Base-by-base conservation (phyloP, 1,140 invertebrate genomes). In the Cheumatopsyche charites region DNA sequence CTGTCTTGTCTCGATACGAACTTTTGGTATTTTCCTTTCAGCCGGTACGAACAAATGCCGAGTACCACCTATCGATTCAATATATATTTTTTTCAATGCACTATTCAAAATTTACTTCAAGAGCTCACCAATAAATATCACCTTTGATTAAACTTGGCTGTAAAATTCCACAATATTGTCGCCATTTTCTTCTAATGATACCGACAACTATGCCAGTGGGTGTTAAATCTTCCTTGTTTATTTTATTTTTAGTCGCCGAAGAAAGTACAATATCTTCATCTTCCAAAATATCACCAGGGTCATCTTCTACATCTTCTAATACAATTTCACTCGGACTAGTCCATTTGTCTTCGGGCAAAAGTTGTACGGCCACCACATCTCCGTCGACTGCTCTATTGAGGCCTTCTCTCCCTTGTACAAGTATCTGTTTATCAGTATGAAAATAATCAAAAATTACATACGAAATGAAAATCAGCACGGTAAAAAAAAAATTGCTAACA, bases 331-430 rank as follows among this genome's bases (percentile, higher is more conserved):
- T 92, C 17, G 96, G 91, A 29, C 89, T 84, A 62, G 90, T 90
- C 98, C 98, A 99, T 78, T 98, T 84, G 52, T 88, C 86, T 84
- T 98, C 88, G 1, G 95, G 93, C 23, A 99, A 86, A 15, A 99
- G 82, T 83, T 98, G 90, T 69, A 99, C 82, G 11, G 95, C 97
- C 12, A 99, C 97, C 70, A 91, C 85, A 82, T 99, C 98, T 25
- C 95, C 96, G 83, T 99, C 93, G 2, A 99, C 91, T n/a, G 96
- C 94, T 67, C 98, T 87, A 83, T 99, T 99, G 25, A 98, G 86
- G 71, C 93, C 89, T 67, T 88, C 86, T 67, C 91, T 86, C 7
- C 97, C 97, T 90, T 97, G 95, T 41, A 98, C 85, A 13, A 98
- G 85, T 68, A 98, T 89, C 92, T 96, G 74, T 41, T n/a, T n/a